A percentile compares a stretch with the other conserved stretches of the same genome.
phyloP scores from a whole-genome alignment of 1,140 invertebrate genomes.

The Drosophila dunni region DNA sequence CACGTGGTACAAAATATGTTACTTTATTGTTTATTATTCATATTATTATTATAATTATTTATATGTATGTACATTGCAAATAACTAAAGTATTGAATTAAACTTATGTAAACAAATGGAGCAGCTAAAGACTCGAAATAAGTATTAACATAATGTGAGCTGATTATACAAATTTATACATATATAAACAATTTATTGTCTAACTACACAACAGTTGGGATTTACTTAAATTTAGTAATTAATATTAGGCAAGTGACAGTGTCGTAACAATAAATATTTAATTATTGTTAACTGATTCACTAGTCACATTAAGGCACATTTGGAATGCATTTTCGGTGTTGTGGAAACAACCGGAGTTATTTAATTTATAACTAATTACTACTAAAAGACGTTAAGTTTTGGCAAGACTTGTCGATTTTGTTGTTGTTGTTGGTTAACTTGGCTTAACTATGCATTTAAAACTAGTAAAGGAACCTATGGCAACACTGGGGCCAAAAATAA shows the following conservation, averaged over 20 bases:
- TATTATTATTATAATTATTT: slow-evolving; percentile 31
- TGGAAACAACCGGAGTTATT: slow-evolving; percentile 9
- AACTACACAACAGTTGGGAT: slow-evolving; percentile 74
- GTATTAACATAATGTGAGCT: slow-evolving; percentile 54
- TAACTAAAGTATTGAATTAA: slow-evolving; percentile 32
- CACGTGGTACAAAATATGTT: slow-evolving; percentile 67
- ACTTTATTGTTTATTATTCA: slow-evolving; percentile 57
- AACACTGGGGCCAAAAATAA: slow-evolving; percentile 34
- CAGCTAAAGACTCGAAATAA: slow-evolving; percentile 43
- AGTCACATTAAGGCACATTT: slow-evolving; percentile 75
- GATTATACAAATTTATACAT: slow-evolving; percentile 56
- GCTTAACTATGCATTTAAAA: slow-evolving; percentile 35
- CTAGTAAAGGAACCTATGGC: slow-evolving; percentile 71
- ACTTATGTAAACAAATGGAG: slow-evolving; percentile 38
- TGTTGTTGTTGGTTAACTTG: slow-evolving; percentile 59
- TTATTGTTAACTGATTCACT: neutral
- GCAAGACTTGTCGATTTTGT: slow-evolving; percentile 83
- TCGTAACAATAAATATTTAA: neutral
- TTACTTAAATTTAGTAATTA: slow-evolving; percentile 21
- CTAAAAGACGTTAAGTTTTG: slow-evolving; percentile 68
- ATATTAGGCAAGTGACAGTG: slow-evolving; percentile 8
- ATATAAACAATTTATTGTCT: slow-evolving; percentile 71
- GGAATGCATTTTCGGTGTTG: slow-evolving; percentile 64
- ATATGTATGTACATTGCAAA: slow-evolving; percentile 53
- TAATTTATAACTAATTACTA: slow-evolving; percentile 28